Evolutionary conservation across 1,140 invertebrate genomes (phyloP).

Genomic region (Drosophila punjabiensis): DNA sequence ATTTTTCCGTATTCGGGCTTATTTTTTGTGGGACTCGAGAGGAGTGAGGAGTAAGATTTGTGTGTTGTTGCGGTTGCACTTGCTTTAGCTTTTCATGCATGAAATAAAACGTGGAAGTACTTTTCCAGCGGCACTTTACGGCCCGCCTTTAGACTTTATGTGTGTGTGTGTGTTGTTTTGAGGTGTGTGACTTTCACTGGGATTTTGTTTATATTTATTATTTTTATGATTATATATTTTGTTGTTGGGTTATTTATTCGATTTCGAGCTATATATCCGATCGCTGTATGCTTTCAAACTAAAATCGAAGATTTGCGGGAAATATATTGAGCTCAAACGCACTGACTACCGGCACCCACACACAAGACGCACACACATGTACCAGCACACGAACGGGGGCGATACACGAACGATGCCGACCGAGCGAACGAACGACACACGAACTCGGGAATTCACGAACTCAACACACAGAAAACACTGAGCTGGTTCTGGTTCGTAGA

Average conservation of each 20-base stretch:
- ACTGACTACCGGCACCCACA: constrained; percentile 18
- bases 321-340: constrained; percentile 5
- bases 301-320: constrained; percentile 15
- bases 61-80: constrained; percentile 56
- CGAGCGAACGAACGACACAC: constrained; percentile 36
- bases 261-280: constrained; percentile 11
- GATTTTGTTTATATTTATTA: constrained; percentile 3
- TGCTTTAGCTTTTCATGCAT: constrained; percentile 70
- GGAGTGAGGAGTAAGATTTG: constrained; percentile 55
- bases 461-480: constrained; percentile 13
- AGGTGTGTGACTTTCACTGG: constrained; percentile 16
- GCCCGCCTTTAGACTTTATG: constrained; percentile 52
- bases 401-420: constrained; percentile 4
- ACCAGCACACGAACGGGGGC: constrained; percentile 29
- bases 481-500: constrained; percentile 15
- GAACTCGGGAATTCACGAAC: constrained; percentile 35
- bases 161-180: constrained; percentile 15
- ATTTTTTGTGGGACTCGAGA: constrained; percentile 36
- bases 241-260: constrained; percentile 13
- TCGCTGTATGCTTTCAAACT: constrained; percentile 18
- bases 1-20: constrained; percentile 44
- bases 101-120: constrained; percentile 51
- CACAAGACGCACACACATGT: constrained; percentile 13
- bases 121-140: constrained; percentile 64
- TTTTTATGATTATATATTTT: constrained; percentile 4